Percentiles rank a stretch among this genome's conserved stretches.
These are phyloP conservation scores for Hydrozoanthus gracilis DNA, from an alignment of 92 coral and sea anemone species.

Conservation along the genomic window DNA sequence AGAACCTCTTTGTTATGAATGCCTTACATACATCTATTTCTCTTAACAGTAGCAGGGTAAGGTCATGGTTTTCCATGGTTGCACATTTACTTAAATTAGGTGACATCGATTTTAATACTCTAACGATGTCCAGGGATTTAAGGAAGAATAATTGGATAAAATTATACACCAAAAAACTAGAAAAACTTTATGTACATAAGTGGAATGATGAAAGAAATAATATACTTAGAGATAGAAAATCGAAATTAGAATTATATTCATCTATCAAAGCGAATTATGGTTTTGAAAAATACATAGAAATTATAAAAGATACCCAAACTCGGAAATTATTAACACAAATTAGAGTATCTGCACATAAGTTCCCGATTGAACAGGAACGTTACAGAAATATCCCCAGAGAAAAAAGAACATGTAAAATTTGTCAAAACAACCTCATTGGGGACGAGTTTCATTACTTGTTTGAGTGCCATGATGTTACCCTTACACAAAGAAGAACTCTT, in stretches of 20 bases:
- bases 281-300: neutral
- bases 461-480: neutral
- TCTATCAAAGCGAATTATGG: neutral
- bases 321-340: too few species aligned
- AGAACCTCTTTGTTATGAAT: neutral
- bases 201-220: neutral
- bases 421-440: neutral
- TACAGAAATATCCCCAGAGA: conserved; percentile 40
- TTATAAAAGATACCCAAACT: too few species aligned
- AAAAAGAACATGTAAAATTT: conserved; percentile 40
- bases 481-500: neutral
- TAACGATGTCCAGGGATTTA: neutral
- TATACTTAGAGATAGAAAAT: neutral
- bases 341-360: conserved; percentile 53
- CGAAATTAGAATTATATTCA: conserved; percentile 3
- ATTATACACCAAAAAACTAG: neutral
- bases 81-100: neutral
- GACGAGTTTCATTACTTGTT: neutral
- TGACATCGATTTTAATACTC: neutral
- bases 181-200: conserved; percentile 4
- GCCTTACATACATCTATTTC: conserved; percentile 3
- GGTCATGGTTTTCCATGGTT: neutral
- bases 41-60: neutral
- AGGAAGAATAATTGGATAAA: neutral
- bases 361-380: conserved; percentile 9